phyloP scores from a whole-genome alignment of 2,888 invertebrate genomes.

The Chaitophorus viminalis region DNA sequence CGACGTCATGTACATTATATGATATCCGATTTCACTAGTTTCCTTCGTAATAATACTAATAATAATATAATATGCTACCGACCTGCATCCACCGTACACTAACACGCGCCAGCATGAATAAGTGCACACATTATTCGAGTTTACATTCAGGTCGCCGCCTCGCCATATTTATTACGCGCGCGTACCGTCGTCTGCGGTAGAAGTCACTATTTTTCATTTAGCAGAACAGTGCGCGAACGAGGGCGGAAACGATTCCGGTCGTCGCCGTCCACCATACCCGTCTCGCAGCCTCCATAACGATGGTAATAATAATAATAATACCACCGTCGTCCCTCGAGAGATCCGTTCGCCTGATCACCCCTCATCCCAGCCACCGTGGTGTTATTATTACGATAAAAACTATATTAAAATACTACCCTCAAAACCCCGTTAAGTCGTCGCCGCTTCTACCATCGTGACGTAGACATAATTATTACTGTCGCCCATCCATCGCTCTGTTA shows the following conservation, averaged over 20 bases:
- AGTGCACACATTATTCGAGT: neutral
- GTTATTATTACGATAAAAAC: slow-evolving; percentile 13
- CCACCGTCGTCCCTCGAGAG: neutral
- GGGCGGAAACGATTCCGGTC: slow-evolving; percentile 29
- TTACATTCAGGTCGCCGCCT: neutral
- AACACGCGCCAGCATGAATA: neutral
- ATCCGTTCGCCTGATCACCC: neutral
- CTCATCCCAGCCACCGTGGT: neutral
- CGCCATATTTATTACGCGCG: neutral
- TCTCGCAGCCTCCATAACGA: neutral
- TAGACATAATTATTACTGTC: slow-evolving; percentile 16
- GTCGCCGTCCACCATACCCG: neutral
- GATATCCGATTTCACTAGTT: slow-evolving; percentile 35
- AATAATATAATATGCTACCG: neutral
- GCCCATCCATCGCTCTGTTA: neutral
- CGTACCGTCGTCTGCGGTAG: slow-evolving; percentile 17
- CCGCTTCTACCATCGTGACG: neutral
- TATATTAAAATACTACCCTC: neutral
- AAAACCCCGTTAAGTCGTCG: neutral
- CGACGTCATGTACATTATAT: neutral
- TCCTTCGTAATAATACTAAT: neutral
- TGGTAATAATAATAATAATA: neutral
- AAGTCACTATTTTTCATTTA: slow-evolving; percentile 48
- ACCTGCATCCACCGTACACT: neutral
- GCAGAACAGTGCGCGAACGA: neutral